Evolutionary conservation across 2,888 invertebrate species (phyloP), one percentile per base, ranked within the genome.

Genomic region (Drosophila aldrichi): DNA sequence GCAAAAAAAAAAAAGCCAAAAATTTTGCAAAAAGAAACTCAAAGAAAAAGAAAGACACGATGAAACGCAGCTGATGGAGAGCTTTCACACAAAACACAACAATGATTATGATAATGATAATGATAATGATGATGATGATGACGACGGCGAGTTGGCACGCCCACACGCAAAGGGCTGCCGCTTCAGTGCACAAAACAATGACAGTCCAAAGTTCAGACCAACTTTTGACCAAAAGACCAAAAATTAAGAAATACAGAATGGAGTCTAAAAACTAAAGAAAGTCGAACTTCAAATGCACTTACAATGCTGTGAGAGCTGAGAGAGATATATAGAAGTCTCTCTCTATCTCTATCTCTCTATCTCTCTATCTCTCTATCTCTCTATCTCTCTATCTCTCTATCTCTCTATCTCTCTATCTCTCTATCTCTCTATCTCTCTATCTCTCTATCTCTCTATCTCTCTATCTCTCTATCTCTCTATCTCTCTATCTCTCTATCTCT

Each of bases 61-160:
- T 46, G 46, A 46, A 16, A 46, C 16, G 25, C 48, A 48, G 9
- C 5, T 10, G 48, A 51, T 32, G 32, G 32, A 41, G 44, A 29
- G 61, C 74, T 74, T 74, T 74, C 74, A 74, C 74, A 57, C 41
- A 57, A 64, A 55, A 55, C 43, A 44, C 44, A 54, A 55, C 59
- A 25, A 34, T 51, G 34, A 36, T 36, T n/a, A 40, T 32, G 9
- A 59, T 64, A 16, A 36, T 49, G 40, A 57, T 52, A 6, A 34
- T 52, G 52, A 29, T 55, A 32, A 57, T 52, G 9, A 34, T 52
- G 40, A 57, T 52, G 9, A 34, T 52, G 52, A 29, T 55, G 22
- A 49, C 56, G 34, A 20, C 40, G 32, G 40, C 59, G 22, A 20
- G 4, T 16, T 55, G 54, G 40, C 54, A 63, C 62, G 54, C 63